Evolutionary conservation across 2,797 vertebrate species (phyloP), one percentile per base, ranked within the genome.

Genomic region (Ctenopoma multispine): DNA sequence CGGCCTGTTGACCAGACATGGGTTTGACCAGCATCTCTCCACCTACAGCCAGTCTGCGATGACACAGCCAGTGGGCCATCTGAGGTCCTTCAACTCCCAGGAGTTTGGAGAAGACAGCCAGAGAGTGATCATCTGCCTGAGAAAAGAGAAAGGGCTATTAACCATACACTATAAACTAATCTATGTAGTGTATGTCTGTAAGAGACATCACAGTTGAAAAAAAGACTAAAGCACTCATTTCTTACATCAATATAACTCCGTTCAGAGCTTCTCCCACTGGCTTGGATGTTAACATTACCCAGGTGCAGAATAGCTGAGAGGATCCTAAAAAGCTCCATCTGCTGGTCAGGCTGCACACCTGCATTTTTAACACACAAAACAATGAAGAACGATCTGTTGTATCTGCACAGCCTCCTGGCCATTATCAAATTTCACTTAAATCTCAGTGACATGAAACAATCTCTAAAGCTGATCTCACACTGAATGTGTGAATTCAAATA

Each of bases 251-350:
- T 90, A 0, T 82, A 93, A 81, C 94, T 92, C 11, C 92, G 63
- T 0, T 96, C 94, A 15, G 93, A 92, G 2, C 70, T 84, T 64
- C 88, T 86, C 29, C 93, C 92, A 59, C 87, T 93, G 77, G 87
- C 86, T 69, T 92, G 87, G 77, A 96, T 76, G 56, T 68, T 31
- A 1, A 94, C 21, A 0, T 95, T 95, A 13, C 95, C 96, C 71
- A 95, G 87, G 68, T 95, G 93, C 20, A 96, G 90, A 78, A 96
- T 81, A 62, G 95, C 92, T 64, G 95, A 90, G 53, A 95, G 72
- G 83, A 94, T 81, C 36, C 87, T 80, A 86, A 95, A 95, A 9
- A 96, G 87, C 89, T 95, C 95, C 92, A 95, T 93, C 91, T 96
- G 95, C 23, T 94, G 91, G 0, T 93, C 90, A 24, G 89, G 80